Evolutionary conservation across 2,888 invertebrate species (phyloP), one percentile per base, ranked within the genome.

Genomic region (Drosophila anomalata): DNA sequence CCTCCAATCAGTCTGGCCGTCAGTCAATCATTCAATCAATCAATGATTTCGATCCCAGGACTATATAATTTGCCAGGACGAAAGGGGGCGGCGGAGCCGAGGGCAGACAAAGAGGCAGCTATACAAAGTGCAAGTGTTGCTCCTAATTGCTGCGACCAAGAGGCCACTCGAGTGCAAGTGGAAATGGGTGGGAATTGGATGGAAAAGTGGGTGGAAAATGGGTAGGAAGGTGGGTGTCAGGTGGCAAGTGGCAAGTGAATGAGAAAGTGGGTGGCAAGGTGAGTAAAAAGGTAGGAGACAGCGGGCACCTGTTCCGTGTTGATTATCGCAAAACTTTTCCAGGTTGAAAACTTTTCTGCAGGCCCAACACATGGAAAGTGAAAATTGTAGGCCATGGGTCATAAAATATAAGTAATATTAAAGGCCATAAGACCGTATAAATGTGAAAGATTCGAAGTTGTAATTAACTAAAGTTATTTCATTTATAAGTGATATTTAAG

Each of bases 311-410:
- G 31, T 22, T 50, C 39, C 55, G 60, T 62, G 73, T 69, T 55
- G 61, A 67, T 62, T 80, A 78, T 79, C 69, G 76, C 73, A 41
- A 62, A 78, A 81, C 48, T 80, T 76, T 78, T 66, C n/a, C 53
- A 14, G 3, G 0, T n/a, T n/a, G 5, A 6, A 61, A 66, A 31
- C 51, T 47, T 70, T 55, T 51, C 8, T 4, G 14, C 22, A 29
- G 29, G 17, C 6, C 24, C 36, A 39, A 66, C 57, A 58, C 41
- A 54, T 50, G 55, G 26, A 47, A 39, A 24, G 22, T 31, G 12
- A 33, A 17, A 65, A 33, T n/a, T 48, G 36, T 29, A 33, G 22
- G n/a, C 7, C 29, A 20, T 17, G n/a, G 22, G 31, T 31, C 14
- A 47, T 7, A n/a, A 6, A 14, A n/a, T 5, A n/a, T n/a, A 36